Base-by-base conservation (phyloP, 1,140 invertebrate species). In the Monomorium pharaonis region DNA sequence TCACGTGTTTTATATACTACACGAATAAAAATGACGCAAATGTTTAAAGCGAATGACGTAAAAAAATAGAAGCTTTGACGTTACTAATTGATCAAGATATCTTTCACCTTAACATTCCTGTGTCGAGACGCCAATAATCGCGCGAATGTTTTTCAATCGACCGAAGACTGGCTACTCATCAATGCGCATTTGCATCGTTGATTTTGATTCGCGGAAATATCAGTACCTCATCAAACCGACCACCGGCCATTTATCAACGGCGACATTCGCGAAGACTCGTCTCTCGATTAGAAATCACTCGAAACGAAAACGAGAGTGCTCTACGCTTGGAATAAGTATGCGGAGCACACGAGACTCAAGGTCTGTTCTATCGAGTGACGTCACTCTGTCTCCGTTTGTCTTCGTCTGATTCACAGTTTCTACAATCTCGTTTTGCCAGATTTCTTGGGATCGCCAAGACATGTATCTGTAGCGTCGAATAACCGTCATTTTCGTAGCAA, bases 251-350 rank as follows among this genome's bases (percentile, higher is more conserved):
- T 84, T 49, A 62, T 74, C 56, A 84, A 33, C 9, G 21, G 0
- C 37, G 27, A 58, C 16, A 10, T 9, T 18, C 7, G 37, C 24
- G 30, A 47, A 33, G 60, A 21, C 33, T 44, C 30, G 81, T 69
- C 54, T 21, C 67, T 24, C 67, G 70, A 70, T 84, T 42, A 63
- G 80, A 87, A 85, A 72, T 76, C 84, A 56, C 85, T 81, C 60
- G 74, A 81, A 89, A 89, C 62, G 90, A 91, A 91, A 91, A 88
- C 75, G 87, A 91, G 90, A 91, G 90, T 91, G 86, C 62, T 80
- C 58, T 33, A 30, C 24, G 80, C 63, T 75, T 58, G 21, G 27
- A 86, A 60, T 75, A 54, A 83, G 78, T 87, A 91, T 91, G 83
- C 90, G 49, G 69, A 78, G 69, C 78, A 63, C 78, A 44, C 51